Evolutionary conservation across 2,113 vertebrate species (phyloP).

Genomic region (Piprites chloris): DNA sequence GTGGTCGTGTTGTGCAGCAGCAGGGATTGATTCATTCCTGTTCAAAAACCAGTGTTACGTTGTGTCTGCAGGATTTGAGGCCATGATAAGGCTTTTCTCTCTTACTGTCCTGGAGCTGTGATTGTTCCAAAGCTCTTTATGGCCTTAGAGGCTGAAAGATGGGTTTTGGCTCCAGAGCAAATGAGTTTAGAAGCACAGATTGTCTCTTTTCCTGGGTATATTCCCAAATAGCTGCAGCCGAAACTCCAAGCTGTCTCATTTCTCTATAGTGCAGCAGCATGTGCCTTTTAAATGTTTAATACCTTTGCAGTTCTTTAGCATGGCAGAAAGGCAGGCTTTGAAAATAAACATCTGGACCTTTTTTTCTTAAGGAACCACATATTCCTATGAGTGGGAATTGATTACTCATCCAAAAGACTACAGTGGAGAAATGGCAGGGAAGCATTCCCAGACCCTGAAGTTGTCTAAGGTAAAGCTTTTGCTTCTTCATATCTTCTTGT

Average conservation of each 20-base stretch:
- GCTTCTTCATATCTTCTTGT: background rate
- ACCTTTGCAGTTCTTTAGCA: background rate
- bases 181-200: slow-evolving; percentile 33
- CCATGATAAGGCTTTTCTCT: background rate
- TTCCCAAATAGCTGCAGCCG: slow-evolving; percentile 15
- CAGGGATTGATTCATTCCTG: background rate
- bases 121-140: slow-evolving; percentile 3
- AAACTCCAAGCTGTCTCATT: background rate
- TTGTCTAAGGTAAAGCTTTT: slow-evolving; percentile 85
- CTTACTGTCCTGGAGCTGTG: background rate
- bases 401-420: slow-evolving; percentile 93
- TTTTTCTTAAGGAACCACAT: slow-evolving; percentile 78
- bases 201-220: slow-evolving; percentile 27
- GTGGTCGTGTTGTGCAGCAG: background rate
- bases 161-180: background rate
- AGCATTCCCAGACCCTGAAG: slow-evolving; percentile 83
- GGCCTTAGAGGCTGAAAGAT: slow-evolving; percentile 7
- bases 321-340: background rate
- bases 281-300: slow-evolving; percentile 48
- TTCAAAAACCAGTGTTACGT: background rate
- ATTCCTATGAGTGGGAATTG: slow-evolving; percentile 89
- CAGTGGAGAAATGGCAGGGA: slow-evolving; percentile 92
- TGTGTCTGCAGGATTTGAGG: background rate
- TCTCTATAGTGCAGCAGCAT: slow-evolving; percentile 14
- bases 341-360: slow-evolving; percentile 46